Evolutionary conservation across 2,113 vertebrate genomes (phyloP).

Genomic region (Abramis brama): DNA sequence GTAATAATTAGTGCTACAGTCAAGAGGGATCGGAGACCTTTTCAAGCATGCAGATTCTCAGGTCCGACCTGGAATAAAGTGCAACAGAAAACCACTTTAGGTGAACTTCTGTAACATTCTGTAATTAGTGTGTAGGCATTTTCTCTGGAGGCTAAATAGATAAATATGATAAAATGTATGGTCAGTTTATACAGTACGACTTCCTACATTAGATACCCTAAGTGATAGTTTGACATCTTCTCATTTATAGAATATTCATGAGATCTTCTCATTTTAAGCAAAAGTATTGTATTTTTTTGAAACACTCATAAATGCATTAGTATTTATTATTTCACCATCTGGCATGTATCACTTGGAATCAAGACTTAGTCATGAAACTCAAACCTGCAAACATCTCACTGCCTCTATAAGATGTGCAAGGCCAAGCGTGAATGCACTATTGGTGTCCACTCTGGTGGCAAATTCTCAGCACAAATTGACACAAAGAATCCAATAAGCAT

Average conservation of each 20-base stretch:
- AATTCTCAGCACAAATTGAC: slow-evolving; percentile 58
- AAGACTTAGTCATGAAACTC: not conserved
- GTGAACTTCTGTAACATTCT: not conserved
- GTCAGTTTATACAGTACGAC: too few relatives aligned
- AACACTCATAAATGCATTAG: too few relatives aligned
- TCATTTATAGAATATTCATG: too few relatives aligned
- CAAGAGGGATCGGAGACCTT: not conserved
- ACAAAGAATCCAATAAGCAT: slow-evolving; percentile 60
- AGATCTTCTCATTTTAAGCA: too few relatives aligned
- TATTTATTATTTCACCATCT: too few relatives aligned
- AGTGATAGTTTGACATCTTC: too few relatives aligned
- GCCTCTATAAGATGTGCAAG: not conserved
- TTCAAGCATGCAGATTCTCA: not conserved
- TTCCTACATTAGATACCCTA: too few relatives aligned
- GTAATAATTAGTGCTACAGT: not conserved
- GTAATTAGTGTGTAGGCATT: not conserved
- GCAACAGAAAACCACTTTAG: not conserved
- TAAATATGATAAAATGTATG: too few relatives aligned
- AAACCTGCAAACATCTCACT: not conserved
- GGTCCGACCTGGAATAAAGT: not conserved
- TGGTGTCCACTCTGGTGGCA: slow-evolving; percentile 56
- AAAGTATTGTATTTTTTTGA: too few relatives aligned
- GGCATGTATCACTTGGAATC: too few relatives aligned
- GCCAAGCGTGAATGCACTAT: slow-evolving; percentile 44
- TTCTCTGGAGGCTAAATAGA: not conserved